Evolutionary conservation across 2,797 vertebrate genomes (phyloP), one percentile per base, ranked within the genome.

Genomic region (Carcharodon carcharias): DNA sequence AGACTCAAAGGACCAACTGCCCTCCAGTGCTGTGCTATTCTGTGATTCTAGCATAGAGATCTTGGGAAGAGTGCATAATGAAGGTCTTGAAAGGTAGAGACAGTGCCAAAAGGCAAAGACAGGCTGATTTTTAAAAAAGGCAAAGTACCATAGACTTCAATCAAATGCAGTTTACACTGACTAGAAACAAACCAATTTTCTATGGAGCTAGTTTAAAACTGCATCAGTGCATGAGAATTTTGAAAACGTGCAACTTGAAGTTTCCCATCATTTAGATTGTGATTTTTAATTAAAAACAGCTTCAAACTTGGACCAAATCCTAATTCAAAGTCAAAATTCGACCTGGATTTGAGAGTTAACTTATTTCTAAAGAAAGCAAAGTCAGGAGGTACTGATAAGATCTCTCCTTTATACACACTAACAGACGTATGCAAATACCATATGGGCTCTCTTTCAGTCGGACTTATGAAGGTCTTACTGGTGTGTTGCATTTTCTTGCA

Each of bases 281-380:
- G 63, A 65, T 63, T 31, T 63, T 26, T 95, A 71, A 95, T 95
- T 50, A 50, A 26, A n/a, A 95, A 69, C 92, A 95, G 92, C 61
- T 94, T 69, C 18, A 50, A 67, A 95, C 40, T 69, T 95, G 92
- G 40, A 95, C 45, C 12, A 91, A 88, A 61, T 91, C 88, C 92
- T 69, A 69, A 95, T 95, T 69, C 92, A 95, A 95, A 95, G 92
- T 45, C 65, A 67, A 69, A 95, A 69, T 67, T 28, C 63, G 69
- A 95, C n/a, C 40, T 69, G 65, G 40, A 50, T 69, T 65, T 69
- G n/a, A 26, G 40, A 91, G 88, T 61, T 91, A 61, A 61, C 50
- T 9, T 61, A 16, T 56, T 91, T 91, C 56, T 61, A 35, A 54
- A 91, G 50, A 28, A 28, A 88, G 54, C 88, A 61, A n/a, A n/a